A percentile compares a stretch with the other conserved stretches of the same genome.
Conservation (phyloP, 2,888 invertebrate genomes). For the Mechanitis messenoides region DNA sequence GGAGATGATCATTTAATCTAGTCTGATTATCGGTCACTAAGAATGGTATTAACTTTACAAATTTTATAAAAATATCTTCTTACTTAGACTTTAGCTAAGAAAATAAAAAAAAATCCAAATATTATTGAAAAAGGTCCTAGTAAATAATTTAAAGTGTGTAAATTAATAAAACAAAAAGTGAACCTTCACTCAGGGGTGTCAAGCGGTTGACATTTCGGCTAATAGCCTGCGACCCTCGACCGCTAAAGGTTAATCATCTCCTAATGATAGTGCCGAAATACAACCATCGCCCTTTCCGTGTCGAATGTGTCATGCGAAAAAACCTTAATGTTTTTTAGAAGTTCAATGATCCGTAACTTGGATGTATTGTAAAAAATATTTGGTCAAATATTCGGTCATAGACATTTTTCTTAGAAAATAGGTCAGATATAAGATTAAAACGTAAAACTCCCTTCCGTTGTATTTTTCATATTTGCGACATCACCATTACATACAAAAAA, state of each 20-base stretch:
- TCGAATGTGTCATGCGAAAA: constrained; percentile 23
- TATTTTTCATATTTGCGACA: too few species aligned
- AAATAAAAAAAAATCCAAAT: too few species aligned
- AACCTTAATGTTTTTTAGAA: constrained; percentile 21
- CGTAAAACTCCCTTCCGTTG: constrained; percentile 6
- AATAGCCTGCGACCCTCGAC: constrained; percentile 54
- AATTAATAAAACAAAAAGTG: constrained; percentile 32
- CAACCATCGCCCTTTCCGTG: constrained; percentile 32
- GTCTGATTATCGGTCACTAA: too few species aligned
- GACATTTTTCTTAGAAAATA: background rate
- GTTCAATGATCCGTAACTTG: constrained; percentile 16
- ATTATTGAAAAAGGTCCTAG: too few species aligned
- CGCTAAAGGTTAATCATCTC: constrained; percentile 69
- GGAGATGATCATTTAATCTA: background rate
- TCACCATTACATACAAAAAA: constrained; percentile 7
- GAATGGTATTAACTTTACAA: too few species aligned
- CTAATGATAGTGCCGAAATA: constrained; percentile 62
- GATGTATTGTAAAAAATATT: background rate
- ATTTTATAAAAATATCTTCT: too few species aligned
- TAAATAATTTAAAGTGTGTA: background rate
- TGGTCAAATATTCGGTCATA: too few species aligned
- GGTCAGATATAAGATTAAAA: constrained; percentile 12
- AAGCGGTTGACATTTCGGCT: constrained; percentile 61
- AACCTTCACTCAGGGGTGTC: constrained; percentile 40
- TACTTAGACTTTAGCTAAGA: too few species aligned